Percentiles rank a stretch among this genome's conserved stretches.
Conservation (phyloP, 2,113 vertebrate species). For the Myrmecobius fasciatus region DNA sequence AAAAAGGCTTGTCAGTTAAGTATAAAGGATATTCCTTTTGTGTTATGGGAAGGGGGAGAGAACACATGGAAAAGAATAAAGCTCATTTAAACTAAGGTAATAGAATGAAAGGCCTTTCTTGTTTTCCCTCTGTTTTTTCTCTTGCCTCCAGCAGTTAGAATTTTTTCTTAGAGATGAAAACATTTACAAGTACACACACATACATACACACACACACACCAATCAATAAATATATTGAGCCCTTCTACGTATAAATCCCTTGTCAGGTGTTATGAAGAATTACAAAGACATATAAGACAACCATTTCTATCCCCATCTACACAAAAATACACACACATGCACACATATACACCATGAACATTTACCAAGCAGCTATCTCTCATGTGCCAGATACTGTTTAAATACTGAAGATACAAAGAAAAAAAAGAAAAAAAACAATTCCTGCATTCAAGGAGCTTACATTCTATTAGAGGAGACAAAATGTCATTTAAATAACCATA, state of each 20-base stretch:
- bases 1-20: background rate
- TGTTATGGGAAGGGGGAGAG: background rate
- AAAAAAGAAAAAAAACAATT: background rate
- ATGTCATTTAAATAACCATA: background rate
- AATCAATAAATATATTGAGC: background rate
- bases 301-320: slow-evolving; percentile 23
- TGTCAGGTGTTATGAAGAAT: background rate
- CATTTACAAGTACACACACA: background rate
- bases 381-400: background rate
- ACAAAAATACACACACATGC: background rate
- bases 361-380: background rate
- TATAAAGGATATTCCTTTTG: background rate
- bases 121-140: background rate
- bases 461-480: background rate
- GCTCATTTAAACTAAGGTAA: background rate
- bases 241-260: slow-evolving; percentile 10
- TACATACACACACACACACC: background rate
- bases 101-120: background rate
- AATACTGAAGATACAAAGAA: background rate
- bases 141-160: background rate
- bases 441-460: background rate
- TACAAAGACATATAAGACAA: slow-evolving; percentile 46
- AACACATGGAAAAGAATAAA: background rate
- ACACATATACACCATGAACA: background rate
- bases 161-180: slow-evolving; percentile 30